These are phyloP conservation scores for Zaprionus ghesquierei DNA, from an alignment of 1,140 invertebrate species.

Conservation along the genomic window DNA sequence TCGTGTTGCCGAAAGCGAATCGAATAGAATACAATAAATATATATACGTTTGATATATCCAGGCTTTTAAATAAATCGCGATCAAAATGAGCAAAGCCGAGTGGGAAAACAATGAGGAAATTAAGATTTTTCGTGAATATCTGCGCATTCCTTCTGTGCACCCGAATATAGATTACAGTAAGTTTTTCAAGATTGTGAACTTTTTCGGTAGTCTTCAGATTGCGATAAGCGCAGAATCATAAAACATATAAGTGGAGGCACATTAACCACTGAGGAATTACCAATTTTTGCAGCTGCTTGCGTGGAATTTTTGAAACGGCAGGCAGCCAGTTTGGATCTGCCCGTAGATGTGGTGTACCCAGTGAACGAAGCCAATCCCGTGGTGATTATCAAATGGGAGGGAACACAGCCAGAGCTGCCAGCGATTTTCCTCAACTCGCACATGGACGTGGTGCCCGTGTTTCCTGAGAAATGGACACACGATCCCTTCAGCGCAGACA, in stretches of 20 bases:
- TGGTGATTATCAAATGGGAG: conserved; percentile 89
- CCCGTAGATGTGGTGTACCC: conserved; percentile 84
- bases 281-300: conserved; percentile 81
- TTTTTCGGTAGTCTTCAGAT: not conserved
- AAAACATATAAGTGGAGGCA: not conserved
- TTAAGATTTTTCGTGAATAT: conserved; percentile 91
- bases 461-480: conserved; percentile 86
- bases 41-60: not conserved
- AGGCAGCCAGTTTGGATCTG: conserved; percentile 86
- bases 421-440: conserved; percentile 91
- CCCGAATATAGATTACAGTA: conserved; percentile 89
- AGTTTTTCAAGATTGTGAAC: not conserved
- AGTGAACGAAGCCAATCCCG: conserved; percentile 84
- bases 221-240: not conserved
- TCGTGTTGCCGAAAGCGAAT: not conserved
- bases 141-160: conserved; percentile 91
- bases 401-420: conserved; percentile 87
- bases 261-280: not conserved
- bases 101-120: conserved; percentile 86
- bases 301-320: conserved; percentile 87
- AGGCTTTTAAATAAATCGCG: conserved; percentile 84
- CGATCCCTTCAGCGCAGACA: conserved; percentile 88
- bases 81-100: conserved; percentile 43
- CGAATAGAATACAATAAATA: not conserved
- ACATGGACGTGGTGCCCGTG: conserved; percentile 94